phyloP scores from a whole-genome alignment of 1,140 invertebrate genomes.

The Eriocheir sinensis region DNA sequence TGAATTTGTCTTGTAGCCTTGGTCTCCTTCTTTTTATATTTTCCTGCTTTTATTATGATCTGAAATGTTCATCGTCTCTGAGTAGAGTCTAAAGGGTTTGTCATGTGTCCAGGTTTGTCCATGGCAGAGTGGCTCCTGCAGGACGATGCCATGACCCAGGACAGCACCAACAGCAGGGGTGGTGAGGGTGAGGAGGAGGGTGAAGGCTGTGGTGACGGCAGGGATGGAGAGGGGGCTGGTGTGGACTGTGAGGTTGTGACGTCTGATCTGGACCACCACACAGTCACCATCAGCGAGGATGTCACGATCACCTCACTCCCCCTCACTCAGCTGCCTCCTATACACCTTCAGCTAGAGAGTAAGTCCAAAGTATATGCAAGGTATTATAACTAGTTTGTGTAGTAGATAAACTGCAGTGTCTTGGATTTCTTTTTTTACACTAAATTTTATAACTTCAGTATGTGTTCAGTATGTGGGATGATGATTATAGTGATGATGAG shows the following conservation, averaged over 20 bases:
- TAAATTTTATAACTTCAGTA: no score
- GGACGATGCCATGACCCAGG: conserved; percentile 3
- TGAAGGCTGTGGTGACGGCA: background rate
- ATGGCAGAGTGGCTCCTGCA: conserved; percentile 62
- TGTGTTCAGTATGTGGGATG: no score
- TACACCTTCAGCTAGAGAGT: conserved; percentile 70
- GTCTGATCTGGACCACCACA: conserved; percentile 50
- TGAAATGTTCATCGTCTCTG: no score
- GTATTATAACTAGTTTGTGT: background rate
- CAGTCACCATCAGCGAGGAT: conserved; percentile 68
- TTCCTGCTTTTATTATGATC: no score
- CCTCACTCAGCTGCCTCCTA: conserved; percentile 67
- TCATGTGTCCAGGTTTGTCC: conserved; percentile 44
- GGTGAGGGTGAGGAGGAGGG: background rate
- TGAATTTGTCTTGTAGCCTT: no score
- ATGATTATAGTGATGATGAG: no score
- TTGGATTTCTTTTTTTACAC: background rate
- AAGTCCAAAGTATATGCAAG: background rate
- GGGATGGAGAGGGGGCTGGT: background rate
- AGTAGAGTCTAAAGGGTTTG: background rate
- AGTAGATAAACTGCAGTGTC: background rate
- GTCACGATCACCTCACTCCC: conserved; percentile 69
- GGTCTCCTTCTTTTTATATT: no score
- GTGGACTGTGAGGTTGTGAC: conserved; percentile 52
- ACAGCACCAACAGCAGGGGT: background rate